phyloP scores from a whole-genome alignment of 1,140 invertebrate genomes.

The Himalopsyche phryganea region DNA sequence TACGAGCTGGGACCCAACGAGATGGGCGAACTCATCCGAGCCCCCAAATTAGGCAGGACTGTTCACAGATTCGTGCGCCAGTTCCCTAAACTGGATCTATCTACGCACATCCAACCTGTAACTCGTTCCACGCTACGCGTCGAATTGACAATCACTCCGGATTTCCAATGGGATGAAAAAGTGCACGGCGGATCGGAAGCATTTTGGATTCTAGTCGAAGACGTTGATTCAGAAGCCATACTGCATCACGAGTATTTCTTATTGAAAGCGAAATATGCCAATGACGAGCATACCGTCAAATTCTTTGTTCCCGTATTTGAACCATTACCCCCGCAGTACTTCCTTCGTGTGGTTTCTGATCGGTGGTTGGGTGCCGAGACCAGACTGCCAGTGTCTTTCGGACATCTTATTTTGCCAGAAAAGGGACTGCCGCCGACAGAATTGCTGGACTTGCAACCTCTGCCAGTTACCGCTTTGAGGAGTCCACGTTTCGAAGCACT shows the following conservation, averaged over 20 bases:
- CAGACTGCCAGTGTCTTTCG: constrained; percentile 94
- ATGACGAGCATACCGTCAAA: constrained; percentile 94
- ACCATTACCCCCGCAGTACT: constrained; percentile 97
- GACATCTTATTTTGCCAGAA: constrained; percentile 95
- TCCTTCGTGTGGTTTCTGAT: constrained; percentile 78
- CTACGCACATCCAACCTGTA: constrained; percentile 96
- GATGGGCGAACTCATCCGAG: constrained; percentile 93
- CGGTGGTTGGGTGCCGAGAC: constrained; percentile 92
- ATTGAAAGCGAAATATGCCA: constrained; percentile 90
- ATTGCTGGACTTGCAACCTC: constrained; percentile 93
- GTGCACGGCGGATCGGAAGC: constrained; percentile 93
- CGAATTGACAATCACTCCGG: constrained; percentile 96
- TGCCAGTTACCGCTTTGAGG: constrained; percentile 81
- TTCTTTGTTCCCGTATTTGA: constrained; percentile 99
- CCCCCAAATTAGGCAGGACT: constrained; percentile 95
- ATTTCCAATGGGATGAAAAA: constrained; percentile 99
- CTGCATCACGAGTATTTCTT: constrained; percentile 98
- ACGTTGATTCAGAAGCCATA: constrained; percentile 89
- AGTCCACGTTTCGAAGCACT: constrained; percentile 84
- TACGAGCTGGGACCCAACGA: constrained; percentile 97
- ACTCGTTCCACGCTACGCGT: constrained; percentile 92
- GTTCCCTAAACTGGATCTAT: constrained; percentile 91
- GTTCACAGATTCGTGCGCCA: constrained; percentile 98
- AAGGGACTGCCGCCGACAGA: constrained; percentile 98
- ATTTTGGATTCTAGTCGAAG: constrained; percentile 99